phyloP scores from a whole-genome alignment of 2,888 invertebrate genomes.

The Megalurothrips usitatus region DNA sequence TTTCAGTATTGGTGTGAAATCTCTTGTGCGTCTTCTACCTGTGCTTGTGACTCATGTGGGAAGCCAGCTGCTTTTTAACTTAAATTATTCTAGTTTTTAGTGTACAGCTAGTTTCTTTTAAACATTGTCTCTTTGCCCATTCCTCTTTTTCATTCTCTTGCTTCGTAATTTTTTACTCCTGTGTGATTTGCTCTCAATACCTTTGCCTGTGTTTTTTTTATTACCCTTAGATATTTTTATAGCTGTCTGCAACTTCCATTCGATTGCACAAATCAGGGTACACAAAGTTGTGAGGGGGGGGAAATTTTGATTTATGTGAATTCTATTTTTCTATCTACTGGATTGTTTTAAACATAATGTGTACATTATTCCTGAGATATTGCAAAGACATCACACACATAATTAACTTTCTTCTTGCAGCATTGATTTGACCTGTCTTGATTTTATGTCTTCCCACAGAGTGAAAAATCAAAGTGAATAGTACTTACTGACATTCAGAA shows the following conservation, averaged over 20 bases:
- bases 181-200: conserved; percentile 7
- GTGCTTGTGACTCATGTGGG: conserved; percentile 15
- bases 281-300: not conserved
- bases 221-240: not conserved
- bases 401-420: conserved; percentile 1
- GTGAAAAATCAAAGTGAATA: not conserved
- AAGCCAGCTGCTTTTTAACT: conserved; percentile 22
- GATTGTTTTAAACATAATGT: not conserved
- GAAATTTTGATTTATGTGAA: conserved; percentile 6
- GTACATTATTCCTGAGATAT: conserved; percentile 5
- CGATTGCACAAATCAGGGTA: conserved; percentile 20
- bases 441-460: conserved; percentile 3
- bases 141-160: conserved; percentile 4
- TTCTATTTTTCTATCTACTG: conserved; percentile 4
- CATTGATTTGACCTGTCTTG: conserved; percentile 7
- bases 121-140: not conserved
- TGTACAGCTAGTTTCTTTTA: conserved; percentile 11
- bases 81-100: conserved; percentile 20
- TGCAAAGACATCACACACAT: conserved; percentile 17
- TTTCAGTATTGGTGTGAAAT: not conserved
- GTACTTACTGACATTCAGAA: conserved; percentile 1
- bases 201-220: not conserved
- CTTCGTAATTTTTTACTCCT: not conserved
- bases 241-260: not conserved
- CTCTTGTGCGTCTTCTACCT: not conserved